These are phyloP conservation scores for Meloidogyne exigua DNA, from an alignment of 1,140 invertebrate species.

Conservation along the genomic window DNA sequence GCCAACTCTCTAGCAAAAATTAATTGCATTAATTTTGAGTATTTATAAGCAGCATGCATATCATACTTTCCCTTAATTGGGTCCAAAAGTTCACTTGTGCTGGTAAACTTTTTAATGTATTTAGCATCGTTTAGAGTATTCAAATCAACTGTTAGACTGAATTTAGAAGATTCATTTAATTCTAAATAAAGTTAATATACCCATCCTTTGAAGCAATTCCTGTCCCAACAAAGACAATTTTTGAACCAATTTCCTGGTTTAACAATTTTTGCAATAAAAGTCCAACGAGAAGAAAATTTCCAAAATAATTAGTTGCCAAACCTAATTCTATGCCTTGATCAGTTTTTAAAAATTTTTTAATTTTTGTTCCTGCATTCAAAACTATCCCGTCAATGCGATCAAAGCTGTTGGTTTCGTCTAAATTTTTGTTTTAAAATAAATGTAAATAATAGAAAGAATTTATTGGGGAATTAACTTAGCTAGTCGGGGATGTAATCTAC, in stretches of 20 bases:
- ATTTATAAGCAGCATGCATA: constrained; percentile 48
- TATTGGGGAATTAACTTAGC: no score
- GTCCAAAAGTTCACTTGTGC: constrained; percentile 3
- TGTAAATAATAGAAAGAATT: no score
- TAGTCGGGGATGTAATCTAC: no score
- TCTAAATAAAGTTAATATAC: constrained; percentile 15
- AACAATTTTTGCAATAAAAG: constrained; percentile 57
- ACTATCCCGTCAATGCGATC: constrained; percentile 59
- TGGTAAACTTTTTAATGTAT: constrained; percentile 36
- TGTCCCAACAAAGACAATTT: constrained; percentile 59
- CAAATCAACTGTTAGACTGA: constrained; percentile 48
- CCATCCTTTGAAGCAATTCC: constrained; percentile 49
- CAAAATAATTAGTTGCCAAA: constrained; percentile 62
- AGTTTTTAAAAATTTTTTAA: constrained; percentile 33
- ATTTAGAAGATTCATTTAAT: no score
- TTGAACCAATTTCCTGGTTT: constrained; percentile 44
- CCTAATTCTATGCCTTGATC: constrained; percentile 59
- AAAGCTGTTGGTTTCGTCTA: constrained; percentile 35
- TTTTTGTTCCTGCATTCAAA: constrained; percentile 53
- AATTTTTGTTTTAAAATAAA: no score
- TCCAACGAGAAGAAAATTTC: constrained; percentile 56
- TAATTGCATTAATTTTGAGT: constrained; percentile 50
- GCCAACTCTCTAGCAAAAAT: constrained; percentile 61
- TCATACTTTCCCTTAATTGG: constrained; percentile 17
- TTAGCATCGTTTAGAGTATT: constrained; percentile 54